A percentile compares a stretch with the other conserved stretches of the same genome.
Evolutionary conservation across 2,113 vertebrate genomes (phyloP).

Genomic region (Pyrgilauda ruficollis): DNA sequence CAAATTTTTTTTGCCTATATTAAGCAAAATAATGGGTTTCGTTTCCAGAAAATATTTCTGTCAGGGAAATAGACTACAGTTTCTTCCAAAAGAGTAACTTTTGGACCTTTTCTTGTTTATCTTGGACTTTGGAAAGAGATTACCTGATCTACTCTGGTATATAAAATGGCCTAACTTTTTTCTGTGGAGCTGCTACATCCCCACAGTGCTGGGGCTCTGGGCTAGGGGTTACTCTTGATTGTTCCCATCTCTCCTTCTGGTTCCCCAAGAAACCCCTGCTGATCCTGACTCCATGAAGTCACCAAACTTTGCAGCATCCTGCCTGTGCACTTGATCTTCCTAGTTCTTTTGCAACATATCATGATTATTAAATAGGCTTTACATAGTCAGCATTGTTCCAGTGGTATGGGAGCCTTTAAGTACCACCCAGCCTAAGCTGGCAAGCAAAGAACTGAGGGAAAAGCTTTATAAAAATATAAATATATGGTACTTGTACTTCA

Average conservation of each 20-base stretch:
- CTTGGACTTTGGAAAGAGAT: neutral
- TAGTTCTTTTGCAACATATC: neutral
- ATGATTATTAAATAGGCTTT: neutral
- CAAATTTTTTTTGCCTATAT: neutral
- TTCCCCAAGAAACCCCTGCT: neutral
- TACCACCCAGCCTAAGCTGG: accelerated
- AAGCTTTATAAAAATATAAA: neutral
- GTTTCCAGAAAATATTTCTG: neutral
- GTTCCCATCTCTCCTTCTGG: neutral
- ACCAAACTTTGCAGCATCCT: neutral
- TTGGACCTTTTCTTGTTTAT: neutral
- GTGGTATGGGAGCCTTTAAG: neutral
- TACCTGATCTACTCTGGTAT: neutral
- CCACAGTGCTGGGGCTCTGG: neutral
- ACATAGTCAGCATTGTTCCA: neutral
- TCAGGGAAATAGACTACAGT: neutral
- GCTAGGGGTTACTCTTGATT: neutral
- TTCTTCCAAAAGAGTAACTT: neutral
- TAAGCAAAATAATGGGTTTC: neutral
- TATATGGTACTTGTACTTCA: neutral
- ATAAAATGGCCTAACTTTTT: neutral
- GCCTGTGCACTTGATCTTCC: neutral
- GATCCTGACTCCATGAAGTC: neutral
- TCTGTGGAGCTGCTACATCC: neutral
- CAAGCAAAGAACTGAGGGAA: neutral